A percentile compares a stretch with the other conserved stretches of the same genome.
phyloP scores from a whole-genome alignment of 2,888 invertebrate genomes.

The Asteroscopus sphinx region DNA sequence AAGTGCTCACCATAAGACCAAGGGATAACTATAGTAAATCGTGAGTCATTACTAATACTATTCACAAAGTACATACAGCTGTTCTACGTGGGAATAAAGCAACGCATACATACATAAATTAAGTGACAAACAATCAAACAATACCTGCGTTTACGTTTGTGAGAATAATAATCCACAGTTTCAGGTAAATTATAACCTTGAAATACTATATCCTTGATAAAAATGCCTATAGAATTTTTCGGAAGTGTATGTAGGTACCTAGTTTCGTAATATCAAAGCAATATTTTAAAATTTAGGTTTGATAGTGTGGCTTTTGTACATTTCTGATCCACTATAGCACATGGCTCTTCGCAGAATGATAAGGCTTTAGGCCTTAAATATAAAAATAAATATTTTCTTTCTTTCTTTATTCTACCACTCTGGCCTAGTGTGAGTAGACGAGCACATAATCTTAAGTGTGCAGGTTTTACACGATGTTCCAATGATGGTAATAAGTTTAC shows the following conservation, averaged over 20 bases:
- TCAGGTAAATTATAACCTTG: constrained; percentile 37
- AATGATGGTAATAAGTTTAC: neutral
- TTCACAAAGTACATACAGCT: constrained; percentile 46
- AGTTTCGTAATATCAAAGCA: too few relatives aligned
- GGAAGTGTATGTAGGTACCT: neutral
- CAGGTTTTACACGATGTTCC: neutral
- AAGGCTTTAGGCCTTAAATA: too few relatives aligned
- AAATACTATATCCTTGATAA: constrained; percentile 28
- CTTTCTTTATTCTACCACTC: too few relatives aligned
- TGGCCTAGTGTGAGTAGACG: too few relatives aligned
- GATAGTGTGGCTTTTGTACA: too few relatives aligned
- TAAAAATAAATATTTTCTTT: too few relatives aligned
- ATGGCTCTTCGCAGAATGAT: too few relatives aligned
- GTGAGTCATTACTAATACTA: constrained; percentile 29
- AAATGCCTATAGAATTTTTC: constrained; percentile 7
- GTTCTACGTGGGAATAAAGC: constrained; percentile 54
- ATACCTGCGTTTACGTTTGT: constrained; percentile 41
- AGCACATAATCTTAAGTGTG: too few relatives aligned
- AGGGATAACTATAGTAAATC: constrained; percentile 2
- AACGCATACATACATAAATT: constrained; percentile 47
- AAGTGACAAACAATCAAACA: constrained; percentile 54
- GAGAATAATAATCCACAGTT: constrained; percentile 37
- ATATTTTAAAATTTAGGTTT: too few relatives aligned
- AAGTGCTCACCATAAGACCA: neutral
- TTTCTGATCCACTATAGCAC: too few relatives aligned